Percentiles rank a stretch among this genome's conserved stretches.
Evolutionary conservation across 2,888 invertebrate genomes (phyloP).

Genomic region (Aphidius colemani): DNA sequence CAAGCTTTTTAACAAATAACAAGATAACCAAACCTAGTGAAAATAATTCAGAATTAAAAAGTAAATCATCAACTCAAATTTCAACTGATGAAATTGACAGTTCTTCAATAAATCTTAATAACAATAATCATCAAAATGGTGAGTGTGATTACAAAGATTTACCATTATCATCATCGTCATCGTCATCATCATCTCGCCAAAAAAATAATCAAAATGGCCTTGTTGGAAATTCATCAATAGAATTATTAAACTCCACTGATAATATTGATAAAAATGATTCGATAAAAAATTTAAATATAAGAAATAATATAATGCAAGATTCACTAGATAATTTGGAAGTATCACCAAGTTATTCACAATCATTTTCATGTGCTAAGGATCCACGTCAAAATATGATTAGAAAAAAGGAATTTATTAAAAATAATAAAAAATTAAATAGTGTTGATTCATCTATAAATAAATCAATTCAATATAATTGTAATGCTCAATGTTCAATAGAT

Average conservation of each 20-base stretch:
- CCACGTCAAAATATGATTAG: slow-evolving; percentile 32
- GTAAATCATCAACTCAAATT: neutral
- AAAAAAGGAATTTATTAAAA: slow-evolving; percentile 35
- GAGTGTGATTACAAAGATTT: neutral
- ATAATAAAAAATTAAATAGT: slow-evolving; percentile 29
- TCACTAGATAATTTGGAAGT: slow-evolving; percentile 28
- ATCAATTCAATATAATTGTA: slow-evolving; percentile 4
- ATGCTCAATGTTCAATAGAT: slow-evolving; percentile 14
- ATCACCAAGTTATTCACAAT: slow-evolving; percentile 35
- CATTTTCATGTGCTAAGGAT: slow-evolving; percentile 25
- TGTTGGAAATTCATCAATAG: neutral
- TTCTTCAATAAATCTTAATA: neutral
- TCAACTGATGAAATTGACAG: slow-evolving; percentile 21
- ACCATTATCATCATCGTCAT: neutral
- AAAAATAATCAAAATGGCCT: slow-evolving; percentile 12
- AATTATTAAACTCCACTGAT: neutral
- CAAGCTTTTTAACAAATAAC: slow-evolving; percentile 6
- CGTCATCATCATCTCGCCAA: neutral
- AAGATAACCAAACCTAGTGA: slow-evolving; percentile 10
- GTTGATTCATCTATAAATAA: slow-evolving; percentile 19
- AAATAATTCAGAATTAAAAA: slow-evolving; percentile 1
- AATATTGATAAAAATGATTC: slow-evolving; percentile 7
- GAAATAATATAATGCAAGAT: slow-evolving; percentile 38
- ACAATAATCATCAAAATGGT: slow-evolving; percentile 25
- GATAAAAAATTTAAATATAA: slow-evolving; percentile 24